Conservation (phyloP, 2,888 invertebrate genomes). For the Cataglyphis rosenhaueri region DNA sequence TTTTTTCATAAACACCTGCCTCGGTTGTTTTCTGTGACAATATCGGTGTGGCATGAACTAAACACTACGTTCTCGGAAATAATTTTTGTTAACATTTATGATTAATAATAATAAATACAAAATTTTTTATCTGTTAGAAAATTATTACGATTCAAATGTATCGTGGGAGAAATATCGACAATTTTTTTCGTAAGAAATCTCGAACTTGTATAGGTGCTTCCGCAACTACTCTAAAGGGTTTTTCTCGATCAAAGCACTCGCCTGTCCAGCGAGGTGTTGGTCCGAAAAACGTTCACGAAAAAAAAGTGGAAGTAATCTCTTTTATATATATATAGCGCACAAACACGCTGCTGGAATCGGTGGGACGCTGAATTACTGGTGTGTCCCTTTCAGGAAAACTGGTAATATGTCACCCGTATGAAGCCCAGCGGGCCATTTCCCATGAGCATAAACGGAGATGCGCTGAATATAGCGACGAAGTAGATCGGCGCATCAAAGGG, state of each 20-base stretch:
- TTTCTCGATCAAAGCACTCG: slow-evolving; percentile 25
- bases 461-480: slow-evolving; percentile 27
- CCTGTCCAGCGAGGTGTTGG: slow-evolving; percentile 2
- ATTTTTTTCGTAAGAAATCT: slow-evolving; percentile 6
- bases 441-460: slow-evolving; percentile 9
- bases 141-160: neutral
- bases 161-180: neutral
- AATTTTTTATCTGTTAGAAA: neutral
- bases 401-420: slow-evolving; percentile 45
- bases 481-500: slow-evolving; percentile 39
- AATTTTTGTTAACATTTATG: neutral
- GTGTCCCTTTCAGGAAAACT: slow-evolving; percentile 45
- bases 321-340: slow-evolving; percentile 8
- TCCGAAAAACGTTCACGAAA: slow-evolving; percentile 14
- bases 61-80: neutral
- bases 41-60: neutral
- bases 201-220: neutral
- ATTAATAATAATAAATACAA: neutral
- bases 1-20: slow-evolving; percentile 22
- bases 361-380: slow-evolving; percentile 11
- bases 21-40: neutral
- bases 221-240: neutral
- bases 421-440: slow-evolving; percentile 35
- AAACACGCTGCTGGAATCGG: slow-evolving; percentile 1
- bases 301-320: slow-evolving; percentile 23